Evolutionary conservation across 23 tunicate species (phyloP), one percentile per base, ranked within the genome.

Genomic region (Diplosoma virens): DNA sequence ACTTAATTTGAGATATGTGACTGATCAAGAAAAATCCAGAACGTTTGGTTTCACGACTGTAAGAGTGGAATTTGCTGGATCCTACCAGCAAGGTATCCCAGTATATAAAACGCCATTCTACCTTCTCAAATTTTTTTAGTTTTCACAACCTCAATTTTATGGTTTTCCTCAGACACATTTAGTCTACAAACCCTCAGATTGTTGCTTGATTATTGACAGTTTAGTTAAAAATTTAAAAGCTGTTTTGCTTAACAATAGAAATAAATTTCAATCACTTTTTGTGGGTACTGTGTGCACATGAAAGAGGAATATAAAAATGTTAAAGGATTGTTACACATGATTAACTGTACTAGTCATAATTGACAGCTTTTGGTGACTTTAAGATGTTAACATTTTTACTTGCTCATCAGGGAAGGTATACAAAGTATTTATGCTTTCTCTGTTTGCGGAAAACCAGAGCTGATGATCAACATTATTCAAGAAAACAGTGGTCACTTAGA

Each of bases 11-110:
- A 32, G 71, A 64, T 32, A 64, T 25, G 71, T 34, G 71, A 64
- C 71, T 64, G 71, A 64, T 20, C 71, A 64, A 64, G 37, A 36
- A 64, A 64, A 64, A 64, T 64, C 35, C 35, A 64, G 71, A 64
- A 64, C 71, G 26, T 64, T 64, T 64, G 71, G 20, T 36, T 32
- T 64, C 71, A 64, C 71, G 35, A 32, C 71, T 64, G 17, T 25
- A 64, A 64, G 71, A 64, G 20, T 32, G 71, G 35, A 6, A 32
- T 64, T 64, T 64, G 71, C 63, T 14, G 63, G 25, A 14, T 4
- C 24, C 6, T 14, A n/a, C n/a, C n/a, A n/a, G 65, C 65, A 41
- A 41, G 14, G 50, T 7, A 41, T 41, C 14, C 14, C 9, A 41
- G 50, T 41, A 41, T 41, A 41, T 9, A 41, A 41, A 41, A 41